Evolutionary conservation across 1,140 invertebrate species (phyloP).

Genomic region (Calephelis nemesis): DNA sequence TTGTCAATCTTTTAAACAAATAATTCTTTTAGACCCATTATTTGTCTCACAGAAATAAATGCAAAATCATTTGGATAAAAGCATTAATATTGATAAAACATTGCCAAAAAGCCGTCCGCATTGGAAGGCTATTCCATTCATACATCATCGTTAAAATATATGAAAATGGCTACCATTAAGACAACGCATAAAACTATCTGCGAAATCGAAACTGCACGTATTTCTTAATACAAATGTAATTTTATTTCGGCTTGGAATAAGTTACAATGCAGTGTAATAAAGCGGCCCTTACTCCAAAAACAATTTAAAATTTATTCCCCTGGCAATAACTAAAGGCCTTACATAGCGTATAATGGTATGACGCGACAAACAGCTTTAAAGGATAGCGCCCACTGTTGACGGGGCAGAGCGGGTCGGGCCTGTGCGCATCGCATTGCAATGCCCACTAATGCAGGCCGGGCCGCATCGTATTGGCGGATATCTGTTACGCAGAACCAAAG

Average conservation of each 20-base stretch:
- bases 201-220: constrained; percentile 53
- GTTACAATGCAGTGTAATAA: constrained; percentile 63
- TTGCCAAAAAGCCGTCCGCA: background rate
- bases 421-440: too few species aligned
- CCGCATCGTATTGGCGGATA: too few species aligned
- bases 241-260: constrained; percentile 59
- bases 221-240: constrained; percentile 61
- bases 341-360: constrained; percentile 77
- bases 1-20: too few species aligned
- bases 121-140: constrained; percentile 22
- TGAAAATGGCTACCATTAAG: constrained; percentile 54
- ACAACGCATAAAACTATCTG: constrained; percentile 46
- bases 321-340: constrained; percentile 71
- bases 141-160: constrained; percentile 44
- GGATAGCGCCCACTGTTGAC: too few species aligned
- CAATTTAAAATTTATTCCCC: constrained; percentile 71
- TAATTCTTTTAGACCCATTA: too few species aligned
- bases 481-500: too few species aligned
- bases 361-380: constrained; percentile 76
- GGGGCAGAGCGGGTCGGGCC: too few species aligned
- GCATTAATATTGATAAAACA: background rate
- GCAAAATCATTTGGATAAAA: background rate
- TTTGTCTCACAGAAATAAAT: too few species aligned
- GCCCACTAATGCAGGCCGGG: too few species aligned
- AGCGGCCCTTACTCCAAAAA: constrained; percentile 57